These are phyloP conservation scores for Aphidoletes aphidimyza DNA, from an alignment of 2,888 invertebrate species.

Conservation along the genomic window DNA sequence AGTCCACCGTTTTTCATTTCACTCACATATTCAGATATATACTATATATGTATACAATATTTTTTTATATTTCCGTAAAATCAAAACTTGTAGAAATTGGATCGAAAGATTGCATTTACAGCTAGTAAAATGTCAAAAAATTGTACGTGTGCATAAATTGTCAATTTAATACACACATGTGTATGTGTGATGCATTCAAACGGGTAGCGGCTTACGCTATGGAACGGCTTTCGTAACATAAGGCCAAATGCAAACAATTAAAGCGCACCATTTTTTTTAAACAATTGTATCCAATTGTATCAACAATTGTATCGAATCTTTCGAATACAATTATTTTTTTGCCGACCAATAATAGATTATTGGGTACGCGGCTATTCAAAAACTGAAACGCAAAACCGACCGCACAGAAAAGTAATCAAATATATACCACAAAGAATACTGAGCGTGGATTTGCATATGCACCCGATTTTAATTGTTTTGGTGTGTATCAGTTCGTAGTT, in stretches of 20 bases:
- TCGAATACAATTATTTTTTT: too few species aligned
- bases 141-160: slow-evolving; percentile 16
- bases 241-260: neutral
- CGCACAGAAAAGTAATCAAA: too few species aligned
- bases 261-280: neutral
- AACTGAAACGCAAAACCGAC: too few species aligned
- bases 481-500: neutral
- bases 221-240: neutral
- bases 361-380: too few species aligned
- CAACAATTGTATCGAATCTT: neutral
- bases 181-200: too few species aligned
- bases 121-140: neutral
- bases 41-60: neutral
- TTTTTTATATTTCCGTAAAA: slow-evolving; percentile 19
- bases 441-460: neutral
- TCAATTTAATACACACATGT: neutral
- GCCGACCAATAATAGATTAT: too few species aligned
- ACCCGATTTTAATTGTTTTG: neutral
- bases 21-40: neutral
- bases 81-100: slow-evolving; percentile 17
- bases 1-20: neutral
- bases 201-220: neutral
- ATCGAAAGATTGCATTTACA: slow-evolving; percentile 36
- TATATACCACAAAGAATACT: too few species aligned
- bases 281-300: too few species aligned